Percentiles rank a stretch among this genome's conserved stretches.
Evolutionary conservation across 1,140 invertebrate species (phyloP).

Genomic region (Aphaenogaster rudis): DNA sequence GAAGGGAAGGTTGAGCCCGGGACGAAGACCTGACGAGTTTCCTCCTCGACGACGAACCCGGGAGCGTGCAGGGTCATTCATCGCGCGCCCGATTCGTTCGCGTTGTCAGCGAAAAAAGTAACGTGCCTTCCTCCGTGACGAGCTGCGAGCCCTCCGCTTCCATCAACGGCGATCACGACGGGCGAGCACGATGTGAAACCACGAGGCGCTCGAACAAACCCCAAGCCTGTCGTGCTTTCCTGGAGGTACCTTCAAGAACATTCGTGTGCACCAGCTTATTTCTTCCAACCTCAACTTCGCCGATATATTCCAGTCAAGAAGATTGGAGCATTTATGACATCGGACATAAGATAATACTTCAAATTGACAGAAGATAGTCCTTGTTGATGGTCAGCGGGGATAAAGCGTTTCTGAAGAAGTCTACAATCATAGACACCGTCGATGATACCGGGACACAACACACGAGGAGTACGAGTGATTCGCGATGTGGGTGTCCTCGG

Average conservation of each 20-base stretch:
- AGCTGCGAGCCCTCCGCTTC: constrained; percentile 40
- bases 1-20: constrained; percentile 64
- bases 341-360: background rate
- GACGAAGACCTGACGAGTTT: constrained; percentile 62
- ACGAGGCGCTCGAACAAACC: constrained; percentile 24
- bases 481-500: constrained; percentile 15
- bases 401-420: background rate
- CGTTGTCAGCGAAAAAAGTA: constrained; percentile 40
- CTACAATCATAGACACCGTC: background rate
- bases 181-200: constrained; percentile 14
- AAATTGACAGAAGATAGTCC: background rate
- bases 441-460: background rate
- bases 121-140: constrained; percentile 37
- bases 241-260: background rate
- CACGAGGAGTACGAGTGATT: constrained; percentile 35
- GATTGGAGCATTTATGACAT: background rate
- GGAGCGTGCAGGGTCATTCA: constrained; percentile 2
- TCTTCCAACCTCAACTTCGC: background rate
- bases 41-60: constrained; percentile 10
- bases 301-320: background rate
- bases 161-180: constrained; percentile 38
- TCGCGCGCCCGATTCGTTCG: constrained; percentile 22
- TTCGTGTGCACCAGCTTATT: background rate
- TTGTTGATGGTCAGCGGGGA: background rate
- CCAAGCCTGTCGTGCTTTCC: background rate